Evolutionary conservation across 2,113 vertebrate genomes (phyloP).

Genomic region (Etheostoma cragini): DNA sequence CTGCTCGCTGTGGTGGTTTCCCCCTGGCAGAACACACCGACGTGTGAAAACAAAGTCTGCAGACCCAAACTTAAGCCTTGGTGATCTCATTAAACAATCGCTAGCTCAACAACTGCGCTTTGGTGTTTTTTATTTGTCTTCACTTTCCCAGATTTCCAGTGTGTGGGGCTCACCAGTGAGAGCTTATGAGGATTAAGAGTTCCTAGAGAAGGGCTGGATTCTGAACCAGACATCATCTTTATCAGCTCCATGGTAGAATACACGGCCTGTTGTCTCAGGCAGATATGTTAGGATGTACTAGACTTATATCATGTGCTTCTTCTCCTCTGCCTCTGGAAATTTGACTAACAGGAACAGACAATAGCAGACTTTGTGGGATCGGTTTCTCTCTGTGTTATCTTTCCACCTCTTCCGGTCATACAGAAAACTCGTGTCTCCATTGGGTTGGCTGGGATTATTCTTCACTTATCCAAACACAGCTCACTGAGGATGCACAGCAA

Average conservation of each 20-base stretch:
- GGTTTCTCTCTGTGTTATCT: constrained; percentile 33
- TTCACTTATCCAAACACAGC: constrained; percentile 19
- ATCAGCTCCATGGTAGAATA: constrained; percentile 47
- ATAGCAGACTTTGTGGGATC: constrained; percentile 57
- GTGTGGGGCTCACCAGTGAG: background rate
- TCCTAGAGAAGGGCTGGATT: constrained; percentile 32
- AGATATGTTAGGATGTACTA: constrained; percentile 42
- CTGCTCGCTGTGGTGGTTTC: constrained; percentile 30
- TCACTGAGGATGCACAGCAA: background rate
- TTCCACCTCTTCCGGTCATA: constrained; percentile 51
- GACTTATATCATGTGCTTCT: constrained; percentile 64
- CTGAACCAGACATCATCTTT: constrained; percentile 30
- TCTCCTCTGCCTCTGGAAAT: constrained; percentile 43
- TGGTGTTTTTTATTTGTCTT: constrained; percentile 30
- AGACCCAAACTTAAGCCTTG: constrained; percentile 27
- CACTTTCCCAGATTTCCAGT: background rate
- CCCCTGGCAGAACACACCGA: constrained; percentile 41
- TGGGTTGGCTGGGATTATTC: constrained; percentile 15
- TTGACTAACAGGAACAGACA: constrained; percentile 49
- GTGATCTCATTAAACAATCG: constrained; percentile 24
- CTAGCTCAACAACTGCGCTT: constrained; percentile 30
- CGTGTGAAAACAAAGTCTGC: constrained; percentile 52
- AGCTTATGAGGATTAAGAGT: constrained; percentile 25
- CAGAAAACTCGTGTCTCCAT: constrained; percentile 62
- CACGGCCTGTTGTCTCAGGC: constrained; percentile 25